A percentile compares a stretch with the other conserved stretches of the same genome.
Conservation (phyloP, 2,888 invertebrate species). For the Chrysotoxum bicinctum region DNA sequence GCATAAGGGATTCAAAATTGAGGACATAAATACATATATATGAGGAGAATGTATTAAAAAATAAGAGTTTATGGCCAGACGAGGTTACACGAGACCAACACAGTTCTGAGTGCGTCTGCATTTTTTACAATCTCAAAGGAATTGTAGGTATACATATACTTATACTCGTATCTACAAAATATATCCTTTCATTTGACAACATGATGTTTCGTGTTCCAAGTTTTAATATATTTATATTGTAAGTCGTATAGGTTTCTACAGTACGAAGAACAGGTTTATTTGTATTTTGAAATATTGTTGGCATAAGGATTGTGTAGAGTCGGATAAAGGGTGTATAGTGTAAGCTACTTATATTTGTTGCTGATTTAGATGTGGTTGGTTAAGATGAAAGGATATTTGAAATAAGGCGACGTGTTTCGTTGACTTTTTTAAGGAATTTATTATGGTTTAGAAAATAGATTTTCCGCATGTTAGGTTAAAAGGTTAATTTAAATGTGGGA, state of each 20-base stretch:
- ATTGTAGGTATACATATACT: not conserved
- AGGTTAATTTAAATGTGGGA: conserved; percentile 1
- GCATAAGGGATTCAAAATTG: conserved; percentile 14
- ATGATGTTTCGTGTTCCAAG: conserved; percentile 17
- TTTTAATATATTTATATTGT: conserved; percentile 25
- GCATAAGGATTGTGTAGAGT: not conserved
- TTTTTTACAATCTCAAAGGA: conserved; percentile 38
- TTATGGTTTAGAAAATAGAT: not conserved
- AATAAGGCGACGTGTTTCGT: conserved; percentile 28
- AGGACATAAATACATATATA: conserved; percentile 47
- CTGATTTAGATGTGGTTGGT: conserved; percentile 41
- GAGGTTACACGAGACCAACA: not conserved
- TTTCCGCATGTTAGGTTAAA: conserved; percentile 1
- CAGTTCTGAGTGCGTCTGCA: conserved; percentile 54
- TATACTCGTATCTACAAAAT: too few relatives aligned
- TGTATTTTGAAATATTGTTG: conserved; percentile 32
- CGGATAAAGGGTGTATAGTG: conserved; percentile 1
- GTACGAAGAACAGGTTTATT: not conserved
- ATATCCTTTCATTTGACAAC: not conserved
- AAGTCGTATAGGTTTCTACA: not conserved
- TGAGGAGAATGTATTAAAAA: conserved; percentile 65
- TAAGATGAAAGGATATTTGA: conserved; percentile 31
- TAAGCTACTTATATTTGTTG: conserved; percentile 53
- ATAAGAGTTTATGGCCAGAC: conserved; percentile 57
- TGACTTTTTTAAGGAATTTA: conserved; percentile 13